These are phyloP conservation scores for Urocynchramus pylzowi DNA, from an alignment of 2,113 vertebrate genomes.

Conservation along the genomic window DNA sequence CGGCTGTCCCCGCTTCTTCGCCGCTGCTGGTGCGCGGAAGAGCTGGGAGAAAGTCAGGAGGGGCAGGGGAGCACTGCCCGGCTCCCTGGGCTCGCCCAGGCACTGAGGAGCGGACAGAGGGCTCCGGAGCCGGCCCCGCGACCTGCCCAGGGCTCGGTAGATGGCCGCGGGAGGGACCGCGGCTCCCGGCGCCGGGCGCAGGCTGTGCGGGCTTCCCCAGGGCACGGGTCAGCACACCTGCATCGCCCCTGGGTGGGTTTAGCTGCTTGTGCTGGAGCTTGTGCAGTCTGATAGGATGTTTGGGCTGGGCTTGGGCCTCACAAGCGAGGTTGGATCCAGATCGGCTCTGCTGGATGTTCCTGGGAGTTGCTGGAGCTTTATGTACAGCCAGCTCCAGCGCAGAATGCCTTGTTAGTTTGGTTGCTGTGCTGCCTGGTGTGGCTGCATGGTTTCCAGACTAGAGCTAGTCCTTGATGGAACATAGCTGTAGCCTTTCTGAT, in stretches of 20 bases:
- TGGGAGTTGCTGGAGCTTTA: background rate
- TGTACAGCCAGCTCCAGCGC: background rate
- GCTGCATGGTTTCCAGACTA: background rate
- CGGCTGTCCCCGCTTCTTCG: too few species aligned
- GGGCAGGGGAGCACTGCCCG: background rate
- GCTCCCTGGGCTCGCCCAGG: background rate
- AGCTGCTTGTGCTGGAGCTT: too few species aligned
- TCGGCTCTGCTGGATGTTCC: background rate
- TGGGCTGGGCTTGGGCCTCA: background rate
- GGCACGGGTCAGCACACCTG: background rate
- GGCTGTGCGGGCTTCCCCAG: background rate
- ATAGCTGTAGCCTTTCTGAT: background rate
- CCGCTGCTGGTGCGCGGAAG: background rate
- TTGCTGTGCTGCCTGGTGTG: background rate
- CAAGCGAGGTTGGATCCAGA: accelerated
- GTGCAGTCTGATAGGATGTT: background rate
- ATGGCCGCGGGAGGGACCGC: background rate
- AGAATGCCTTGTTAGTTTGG: background rate
- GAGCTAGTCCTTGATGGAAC: background rate
- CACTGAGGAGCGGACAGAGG: background rate
- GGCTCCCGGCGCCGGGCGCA: background rate
- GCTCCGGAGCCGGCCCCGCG: accelerated
- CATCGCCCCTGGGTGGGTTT: background rate
- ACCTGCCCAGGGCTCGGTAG: accelerated
- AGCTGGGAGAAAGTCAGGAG: background rate